Conservation (phyloP, 2,113 vertebrate genomes). For the Cygnus atratus region DNA sequence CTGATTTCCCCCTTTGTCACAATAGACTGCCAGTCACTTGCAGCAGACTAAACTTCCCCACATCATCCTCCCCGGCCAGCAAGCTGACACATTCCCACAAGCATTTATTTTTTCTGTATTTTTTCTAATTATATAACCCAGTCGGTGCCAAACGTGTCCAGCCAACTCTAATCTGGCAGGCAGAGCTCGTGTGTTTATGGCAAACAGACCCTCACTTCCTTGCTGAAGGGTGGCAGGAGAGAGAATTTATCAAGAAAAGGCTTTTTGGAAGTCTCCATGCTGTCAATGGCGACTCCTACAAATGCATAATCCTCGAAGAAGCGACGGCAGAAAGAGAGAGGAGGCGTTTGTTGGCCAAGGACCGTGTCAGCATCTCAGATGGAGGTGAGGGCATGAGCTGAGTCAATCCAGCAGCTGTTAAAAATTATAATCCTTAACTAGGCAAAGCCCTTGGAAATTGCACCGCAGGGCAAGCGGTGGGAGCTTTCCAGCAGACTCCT, state of each 20-base stretch:
- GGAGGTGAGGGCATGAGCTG: neutral
- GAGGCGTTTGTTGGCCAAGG: neutral
- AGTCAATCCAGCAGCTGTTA: slow-evolving; percentile 55
- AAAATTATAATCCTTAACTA: slow-evolving; percentile 41
- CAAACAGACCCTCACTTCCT: neutral
- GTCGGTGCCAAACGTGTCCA: neutral
- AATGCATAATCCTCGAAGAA: neutral
- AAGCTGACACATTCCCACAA: slow-evolving; percentile 18
- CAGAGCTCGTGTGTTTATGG: neutral
- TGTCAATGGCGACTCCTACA: neutral
- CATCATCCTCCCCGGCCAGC: neutral
- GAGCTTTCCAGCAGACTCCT: neutral
- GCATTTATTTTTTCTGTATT: neutral
- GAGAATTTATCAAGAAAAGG: neutral
- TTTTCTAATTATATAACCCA: neutral
- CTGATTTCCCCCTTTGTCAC: neutral
- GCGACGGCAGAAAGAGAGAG: neutral
- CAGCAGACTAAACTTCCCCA: slow-evolving; percentile 35
- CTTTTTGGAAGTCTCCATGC: neutral
- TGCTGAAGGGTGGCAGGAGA: accelerated
- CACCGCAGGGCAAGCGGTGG: neutral
- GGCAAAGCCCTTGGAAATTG: slow-evolving; percentile 23
- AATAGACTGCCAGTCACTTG: neutral
- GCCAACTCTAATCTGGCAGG: neutral
- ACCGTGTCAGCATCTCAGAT: neutral